These are phyloP conservation scores for Drosophila suboccidentalis DNA, from an alignment of 2,888 invertebrate genomes.

Conservation along the genomic window DNA sequence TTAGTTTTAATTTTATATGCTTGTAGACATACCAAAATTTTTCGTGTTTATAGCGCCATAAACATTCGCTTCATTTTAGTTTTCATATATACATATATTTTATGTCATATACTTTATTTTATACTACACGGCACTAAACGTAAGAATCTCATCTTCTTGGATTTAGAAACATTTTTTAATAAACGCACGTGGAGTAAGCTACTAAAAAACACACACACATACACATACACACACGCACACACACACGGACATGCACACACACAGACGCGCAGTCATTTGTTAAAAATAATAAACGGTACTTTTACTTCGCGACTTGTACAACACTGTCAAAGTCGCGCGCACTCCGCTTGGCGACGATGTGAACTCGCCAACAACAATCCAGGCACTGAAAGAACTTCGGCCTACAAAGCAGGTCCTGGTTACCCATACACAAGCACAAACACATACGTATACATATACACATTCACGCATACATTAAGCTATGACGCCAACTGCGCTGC, in stretches of 20 bases:
- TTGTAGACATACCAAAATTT: constrained; percentile 33
- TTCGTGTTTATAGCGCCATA: constrained; percentile 33
- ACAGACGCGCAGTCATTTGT: constrained; percentile 31
- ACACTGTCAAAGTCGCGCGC: constrained; percentile 39
- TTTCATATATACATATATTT: constrained; percentile 2
- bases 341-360: constrained; percentile 65
- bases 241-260: constrained; percentile 6
- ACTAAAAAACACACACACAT: constrained; percentile 23
- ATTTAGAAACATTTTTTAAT: constrained; percentile 53
- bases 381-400: constrained; percentile 80
- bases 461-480: constrained; percentile 9
- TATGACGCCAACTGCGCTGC: constrained; percentile 32
- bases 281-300: constrained; percentile 49
- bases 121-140: constrained; percentile 27
- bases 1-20: constrained; percentile 24
- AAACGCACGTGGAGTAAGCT: constrained; percentile 56
- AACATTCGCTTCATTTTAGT: constrained; percentile 17
- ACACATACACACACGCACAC: constrained; percentile 23
- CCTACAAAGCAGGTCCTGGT: constrained; percentile 63
- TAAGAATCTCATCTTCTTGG: constrained; percentile 51
- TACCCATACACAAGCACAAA: constrained; percentile 32
- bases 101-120: constrained; percentile 18
- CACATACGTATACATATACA: constrained; percentile 36
- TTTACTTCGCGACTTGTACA: constrained; percentile 45
- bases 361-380: constrained; percentile 84